A percentile compares a stretch with the other conserved stretches of the same genome.
Conservation (phyloP, 2,797 vertebrate genomes). For the Crenuchus spilurus region DNA sequence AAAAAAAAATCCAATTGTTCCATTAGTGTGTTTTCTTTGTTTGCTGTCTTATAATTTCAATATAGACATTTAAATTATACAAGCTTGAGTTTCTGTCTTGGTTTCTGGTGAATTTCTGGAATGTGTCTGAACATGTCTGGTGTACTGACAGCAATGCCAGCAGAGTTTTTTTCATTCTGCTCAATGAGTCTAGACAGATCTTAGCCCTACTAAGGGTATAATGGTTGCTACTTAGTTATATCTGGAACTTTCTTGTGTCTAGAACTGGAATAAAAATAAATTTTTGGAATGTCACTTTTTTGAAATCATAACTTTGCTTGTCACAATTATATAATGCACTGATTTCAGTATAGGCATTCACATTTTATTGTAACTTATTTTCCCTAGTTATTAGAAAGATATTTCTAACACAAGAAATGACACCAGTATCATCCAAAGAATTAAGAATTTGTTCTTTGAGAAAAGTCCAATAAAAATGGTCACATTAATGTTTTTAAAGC, state of each 20-base stretch:
- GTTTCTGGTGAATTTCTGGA: conserved; percentile 14
- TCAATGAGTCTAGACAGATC: conserved; percentile 63
- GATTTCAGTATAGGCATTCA: too few relatives aligned
- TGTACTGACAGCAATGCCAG: background rate
- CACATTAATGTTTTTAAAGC: too few relatives aligned
- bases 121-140: conserved; percentile 59
- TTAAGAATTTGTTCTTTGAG: too few relatives aligned
- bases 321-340: too few relatives aligned
- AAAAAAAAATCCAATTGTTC: too few relatives aligned
- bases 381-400: too few relatives aligned
- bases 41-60: background rate
- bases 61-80: background rate
- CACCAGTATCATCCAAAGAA: too few relatives aligned
- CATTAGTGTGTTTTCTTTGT: too few relatives aligned
- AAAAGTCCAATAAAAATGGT: too few relatives aligned
- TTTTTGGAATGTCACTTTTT: conserved; percentile 5
- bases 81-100: conserved; percentile 1
- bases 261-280: background rate
- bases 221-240: background rate
- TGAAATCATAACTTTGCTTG: too few relatives aligned
- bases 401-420: too few relatives aligned
- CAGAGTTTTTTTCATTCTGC: conserved; percentile 28
- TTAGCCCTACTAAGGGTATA: conserved; percentile 52
- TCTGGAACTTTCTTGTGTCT: background rate
- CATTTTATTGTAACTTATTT: too few relatives aligned